These are phyloP conservation scores for Trinorchestia longiramus DNA, from an alignment of 1,140 invertebrate species.

Conservation along the genomic window DNA sequence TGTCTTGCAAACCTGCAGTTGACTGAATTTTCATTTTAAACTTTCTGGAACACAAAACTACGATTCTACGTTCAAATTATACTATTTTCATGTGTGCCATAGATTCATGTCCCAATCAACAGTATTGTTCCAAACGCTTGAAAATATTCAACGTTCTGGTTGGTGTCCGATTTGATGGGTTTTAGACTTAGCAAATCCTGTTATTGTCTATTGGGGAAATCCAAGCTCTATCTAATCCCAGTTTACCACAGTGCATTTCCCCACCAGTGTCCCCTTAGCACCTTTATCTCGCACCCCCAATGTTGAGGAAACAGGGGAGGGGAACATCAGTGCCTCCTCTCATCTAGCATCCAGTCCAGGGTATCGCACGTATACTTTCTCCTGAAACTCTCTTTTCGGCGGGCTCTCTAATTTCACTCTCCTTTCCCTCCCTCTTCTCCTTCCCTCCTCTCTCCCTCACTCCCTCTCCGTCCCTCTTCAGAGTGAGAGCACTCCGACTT, in stretches of 20 bases:
- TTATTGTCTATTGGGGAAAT: background rate
- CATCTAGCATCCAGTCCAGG: background rate
- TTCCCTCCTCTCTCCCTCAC: background rate
- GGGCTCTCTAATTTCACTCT: background rate
- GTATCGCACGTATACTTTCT: background rate
- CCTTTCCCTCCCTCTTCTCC: background rate
- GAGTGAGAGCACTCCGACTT: background rate
- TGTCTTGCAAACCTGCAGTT: no score
- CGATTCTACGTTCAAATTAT: background rate
- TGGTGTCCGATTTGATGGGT: background rate
- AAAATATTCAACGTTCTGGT: background rate
- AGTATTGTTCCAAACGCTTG: background rate
- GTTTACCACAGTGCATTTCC: background rate
- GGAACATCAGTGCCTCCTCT: background rate
- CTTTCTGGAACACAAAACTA: background rate
- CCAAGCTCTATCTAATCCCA: background rate
- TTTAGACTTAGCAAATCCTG: background rate
- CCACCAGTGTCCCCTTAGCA: background rate
- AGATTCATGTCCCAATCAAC: background rate
- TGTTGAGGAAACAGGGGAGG: background rate
- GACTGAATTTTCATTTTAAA: background rate
- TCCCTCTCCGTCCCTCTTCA: background rate
- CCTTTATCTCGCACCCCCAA: background rate
- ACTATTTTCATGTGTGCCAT: background rate
- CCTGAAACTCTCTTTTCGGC: constrained; percentile 30